Conservation (phyloP, 2,888 invertebrate genomes). For the Pasiphila rectangulata region DNA sequence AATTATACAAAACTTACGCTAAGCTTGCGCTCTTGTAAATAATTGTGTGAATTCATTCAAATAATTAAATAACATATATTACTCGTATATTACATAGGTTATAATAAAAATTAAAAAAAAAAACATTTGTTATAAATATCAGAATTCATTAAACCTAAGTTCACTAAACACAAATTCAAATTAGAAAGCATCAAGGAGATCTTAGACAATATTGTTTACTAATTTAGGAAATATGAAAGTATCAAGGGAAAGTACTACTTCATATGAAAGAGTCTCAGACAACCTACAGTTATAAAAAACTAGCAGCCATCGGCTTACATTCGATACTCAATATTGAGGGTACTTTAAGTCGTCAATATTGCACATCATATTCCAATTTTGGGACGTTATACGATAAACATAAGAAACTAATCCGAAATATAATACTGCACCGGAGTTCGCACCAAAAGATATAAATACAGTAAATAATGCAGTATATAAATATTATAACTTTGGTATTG, state of each 20-base stretch:
- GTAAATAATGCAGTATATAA: slow-evolving; percentile 56
- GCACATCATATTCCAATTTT: slow-evolving; percentile 21
- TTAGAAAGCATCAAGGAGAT: slow-evolving; percentile 51
- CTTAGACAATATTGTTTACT: slow-evolving; percentile 39
- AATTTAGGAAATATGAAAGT: slow-evolving; percentile 30
- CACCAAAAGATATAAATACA: slow-evolving; percentile 47
- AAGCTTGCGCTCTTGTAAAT: slow-evolving; percentile 57
- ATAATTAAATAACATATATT: slow-evolving; percentile 68
- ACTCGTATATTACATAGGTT: slow-evolving; percentile 63
- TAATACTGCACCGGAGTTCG: slow-evolving; percentile 54
- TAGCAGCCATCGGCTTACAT: slow-evolving; percentile 34
- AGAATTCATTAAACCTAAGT: slow-evolving; percentile 57
- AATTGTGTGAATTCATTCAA: slow-evolving; percentile 57
- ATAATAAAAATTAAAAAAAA: slow-evolving; percentile 56
- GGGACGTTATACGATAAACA: slow-evolving; percentile 27
- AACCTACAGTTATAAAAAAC: slow-evolving; percentile 23
- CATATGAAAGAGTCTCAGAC: background rate
- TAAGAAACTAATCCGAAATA: slow-evolving; percentile 45
- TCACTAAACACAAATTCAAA: slow-evolving; percentile 44
- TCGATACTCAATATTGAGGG: slow-evolving; percentile 12
- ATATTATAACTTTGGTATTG: slow-evolving; percentile 75
- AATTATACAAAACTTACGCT: slow-evolving; percentile 53
- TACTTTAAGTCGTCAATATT: slow-evolving; percentile 15
- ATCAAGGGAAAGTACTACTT: slow-evolving; percentile 19
- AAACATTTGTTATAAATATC: slow-evolving; percentile 64